Evolutionary conservation across 2,888 invertebrate genomes (phyloP), one percentile per base, ranked within the genome.

Genomic region (Chymomyza caudatula): DNA sequence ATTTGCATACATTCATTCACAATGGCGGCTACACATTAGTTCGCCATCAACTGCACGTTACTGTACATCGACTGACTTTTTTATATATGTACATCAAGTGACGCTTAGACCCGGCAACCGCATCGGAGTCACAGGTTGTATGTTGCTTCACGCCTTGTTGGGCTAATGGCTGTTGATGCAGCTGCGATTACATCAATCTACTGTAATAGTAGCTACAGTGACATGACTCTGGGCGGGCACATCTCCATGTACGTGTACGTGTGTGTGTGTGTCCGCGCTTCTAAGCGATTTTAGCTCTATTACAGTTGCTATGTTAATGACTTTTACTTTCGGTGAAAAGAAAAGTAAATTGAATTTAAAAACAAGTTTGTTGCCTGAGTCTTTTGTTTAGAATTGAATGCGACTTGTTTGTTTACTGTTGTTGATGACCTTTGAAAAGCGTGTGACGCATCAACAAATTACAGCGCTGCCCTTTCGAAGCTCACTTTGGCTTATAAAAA

Each of bases 121-220:
- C 66, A 73, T 67, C 70, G 67, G 69, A 70, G 52, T 65, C 65
- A 52, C 65, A 70, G 69, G 69, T 71, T 72, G 69, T 69, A 67
- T 17, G 82, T 44, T 70, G 81, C 72, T 84, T 85, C 81, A 85
- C 84, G 86, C 86, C 86, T 83, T 78, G 81, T 80, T 85, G 81
- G 81, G 74, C 81, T 71, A 65, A n/a, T 54, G n/a, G 25, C 54
- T n/a, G 29, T 23, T 20, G 25, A n/a, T 37, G 11, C 51, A 20
- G 22, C 20, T 51, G 51, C 19, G 51, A 51, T 51, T 51, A 51
- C 20, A 17, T 20, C 19, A 51, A 53, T 60, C 71, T 81, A 82
- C 74, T 65, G 82, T 85, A 85, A 80, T 84, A 73, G 72, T 70
- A 51, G 19, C 51, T 20, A 5, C 11, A 69, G 67, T 66, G 56